phyloP scores from a whole-genome alignment of 2,113 vertebrate genomes.

The Girardinichthys multiradiatus region DNA sequence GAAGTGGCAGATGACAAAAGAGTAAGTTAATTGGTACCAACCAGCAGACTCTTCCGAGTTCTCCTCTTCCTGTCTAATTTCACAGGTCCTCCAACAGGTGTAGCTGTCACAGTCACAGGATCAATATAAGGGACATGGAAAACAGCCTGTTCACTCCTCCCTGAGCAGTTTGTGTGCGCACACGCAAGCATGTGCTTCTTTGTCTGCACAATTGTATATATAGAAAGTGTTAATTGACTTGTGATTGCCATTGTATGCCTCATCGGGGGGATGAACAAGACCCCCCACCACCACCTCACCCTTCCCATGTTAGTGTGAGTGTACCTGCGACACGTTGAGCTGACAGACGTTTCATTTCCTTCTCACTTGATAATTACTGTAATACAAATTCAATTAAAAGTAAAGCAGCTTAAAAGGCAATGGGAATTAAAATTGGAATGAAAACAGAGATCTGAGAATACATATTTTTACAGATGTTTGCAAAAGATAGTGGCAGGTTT shows the following conservation, averaged over 20 bases:
- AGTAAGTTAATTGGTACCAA: conserved; percentile 56
- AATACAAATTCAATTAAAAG: conserved; percentile 78
- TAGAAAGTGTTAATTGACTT: conserved; percentile 83
- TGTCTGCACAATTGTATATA: conserved; percentile 71
- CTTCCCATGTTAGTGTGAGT: conserved; percentile 68
- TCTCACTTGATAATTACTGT: conserved; percentile 77
- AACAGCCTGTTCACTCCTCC: conserved; percentile 53
- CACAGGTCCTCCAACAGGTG: conserved; percentile 71
- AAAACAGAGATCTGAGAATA: conserved; percentile 47
- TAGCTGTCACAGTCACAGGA: conserved; percentile 67
- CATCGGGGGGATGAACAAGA: conserved; percentile 64
- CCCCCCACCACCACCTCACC: conserved; percentile 49
- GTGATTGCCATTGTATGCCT: conserved; percentile 75
- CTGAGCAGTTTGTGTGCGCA: conserved; percentile 49
- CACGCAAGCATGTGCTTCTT: conserved; percentile 7
- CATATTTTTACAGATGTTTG: conserved; percentile 52
- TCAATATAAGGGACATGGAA: conserved; percentile 55
- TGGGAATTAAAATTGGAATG: conserved; percentile 64
- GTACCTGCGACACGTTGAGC: conserved; percentile 73
- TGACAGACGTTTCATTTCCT: conserved; percentile 71
- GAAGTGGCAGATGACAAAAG: conserved; percentile 40
- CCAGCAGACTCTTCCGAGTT: conserved; percentile 27
- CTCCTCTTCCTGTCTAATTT: conserved; percentile 57
- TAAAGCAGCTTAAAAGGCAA: conserved; percentile 54
- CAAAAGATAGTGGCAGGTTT: conserved; percentile 4